Evolutionary conservation across 2,113 vertebrate genomes (phyloP).

Genomic region (Coryphaenoides rupestris): DNA sequence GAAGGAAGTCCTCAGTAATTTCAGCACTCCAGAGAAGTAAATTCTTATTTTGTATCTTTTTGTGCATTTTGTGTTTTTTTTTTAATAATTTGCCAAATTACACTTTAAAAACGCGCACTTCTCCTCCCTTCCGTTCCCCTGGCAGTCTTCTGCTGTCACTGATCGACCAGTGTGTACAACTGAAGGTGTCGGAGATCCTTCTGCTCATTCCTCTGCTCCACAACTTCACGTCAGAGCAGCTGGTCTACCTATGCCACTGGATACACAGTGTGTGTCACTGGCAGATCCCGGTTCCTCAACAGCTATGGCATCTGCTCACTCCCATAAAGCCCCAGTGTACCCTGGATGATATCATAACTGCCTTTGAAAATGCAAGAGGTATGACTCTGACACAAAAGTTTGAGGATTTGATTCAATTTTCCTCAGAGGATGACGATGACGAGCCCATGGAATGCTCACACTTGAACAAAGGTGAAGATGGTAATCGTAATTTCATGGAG

Average conservation of each 20-base stretch:
- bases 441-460: conserved; percentile 1
- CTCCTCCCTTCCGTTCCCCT: neutral
- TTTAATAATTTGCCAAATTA: neutral
- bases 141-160: conserved; percentile 51
- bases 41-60: conserved; percentile 13
- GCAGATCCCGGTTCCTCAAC: conserved; percentile 30
- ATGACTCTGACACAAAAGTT: neutral
- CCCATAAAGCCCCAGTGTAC: conserved; percentile 62
- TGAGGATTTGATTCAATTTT: conserved; percentile 26
- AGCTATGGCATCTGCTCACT: conserved; percentile 66
- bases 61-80: neutral
- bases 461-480: neutral
- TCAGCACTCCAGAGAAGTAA: conserved; percentile 10
- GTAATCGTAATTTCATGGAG: conserved; percentile 36
- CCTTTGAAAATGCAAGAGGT: conserved; percentile 31
- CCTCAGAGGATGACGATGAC: conserved; percentile 32
- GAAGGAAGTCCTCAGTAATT: neutral
- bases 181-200: conserved; percentile 42
- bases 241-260: conserved; percentile 70
- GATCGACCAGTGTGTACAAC: conserved; percentile 39
- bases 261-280: conserved; percentile 50
- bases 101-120: neutral
- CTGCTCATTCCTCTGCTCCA: conserved; percentile 65
- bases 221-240: conserved; percentile 70
- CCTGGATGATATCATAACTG: conserved; percentile 49